These are phyloP conservation scores for Rhinogobius similis DNA, from an alignment of 2,113 vertebrate genomes.

Conservation along the genomic window DNA sequence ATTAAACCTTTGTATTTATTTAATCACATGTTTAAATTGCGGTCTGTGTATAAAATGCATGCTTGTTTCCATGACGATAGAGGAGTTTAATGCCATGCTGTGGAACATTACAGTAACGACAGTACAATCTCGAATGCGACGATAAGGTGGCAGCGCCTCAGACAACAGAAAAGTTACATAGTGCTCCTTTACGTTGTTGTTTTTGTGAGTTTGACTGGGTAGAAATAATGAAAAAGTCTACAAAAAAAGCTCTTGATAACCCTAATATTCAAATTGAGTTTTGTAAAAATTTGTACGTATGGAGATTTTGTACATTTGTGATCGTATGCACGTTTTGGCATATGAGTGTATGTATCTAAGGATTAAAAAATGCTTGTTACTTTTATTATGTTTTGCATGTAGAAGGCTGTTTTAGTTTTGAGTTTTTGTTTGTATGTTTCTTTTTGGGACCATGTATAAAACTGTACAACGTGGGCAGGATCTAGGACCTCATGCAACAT, in stretches of 20 bases:
- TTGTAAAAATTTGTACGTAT: slow-evolving; percentile 73
- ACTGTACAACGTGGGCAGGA: slow-evolving; percentile 82
- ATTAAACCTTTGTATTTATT: not conserved
- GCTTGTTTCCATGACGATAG: not conserved
- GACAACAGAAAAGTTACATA: not conserved
- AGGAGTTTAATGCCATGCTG: not conserved
- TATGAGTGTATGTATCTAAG: slow-evolving; percentile 75
- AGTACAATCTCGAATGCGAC: not conserved
- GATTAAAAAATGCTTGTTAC: slow-evolving; percentile 73
- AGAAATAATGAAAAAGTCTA: slow-evolving; percentile 40
- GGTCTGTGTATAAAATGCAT: too few relatives aligned
- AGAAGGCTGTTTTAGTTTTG: slow-evolving; percentile 70
- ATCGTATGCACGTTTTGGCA: slow-evolving; percentile 75
- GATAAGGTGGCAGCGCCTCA: not conserved
- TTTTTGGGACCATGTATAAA: slow-evolving; percentile 81
- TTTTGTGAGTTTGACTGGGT: slow-evolving; percentile 54
- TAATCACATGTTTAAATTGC: not conserved
- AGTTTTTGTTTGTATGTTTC: slow-evolving; percentile 52
- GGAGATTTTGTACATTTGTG: slow-evolving; percentile 74
- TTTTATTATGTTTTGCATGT: slow-evolving; percentile 74
- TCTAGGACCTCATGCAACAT: slow-evolving; percentile 86
- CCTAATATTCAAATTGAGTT: slow-evolving; percentile 70
- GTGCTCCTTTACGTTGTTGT: slow-evolving; percentile 28
- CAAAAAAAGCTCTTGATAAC: slow-evolving; percentile 51
- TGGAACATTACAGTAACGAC: not conserved